phyloP scores from a whole-genome alignment of 2,113 vertebrate species.

The Semicossyphus pulcher region DNA sequence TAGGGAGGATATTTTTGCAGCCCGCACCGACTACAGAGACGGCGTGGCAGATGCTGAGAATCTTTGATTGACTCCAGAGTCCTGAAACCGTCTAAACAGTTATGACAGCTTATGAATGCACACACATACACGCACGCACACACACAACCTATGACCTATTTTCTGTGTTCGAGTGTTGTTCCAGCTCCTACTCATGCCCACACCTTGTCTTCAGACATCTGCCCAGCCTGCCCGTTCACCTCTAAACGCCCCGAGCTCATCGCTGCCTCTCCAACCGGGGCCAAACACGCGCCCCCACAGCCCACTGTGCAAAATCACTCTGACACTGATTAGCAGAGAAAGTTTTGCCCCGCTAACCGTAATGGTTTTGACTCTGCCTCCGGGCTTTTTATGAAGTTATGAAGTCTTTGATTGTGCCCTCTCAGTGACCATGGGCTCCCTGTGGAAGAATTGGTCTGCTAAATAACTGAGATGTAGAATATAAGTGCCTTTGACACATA shows the following conservation, averaged over 20 bases:
- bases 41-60: constrained; percentile 65
- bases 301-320: constrained; percentile 66
- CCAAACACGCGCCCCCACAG: constrained; percentile 40
- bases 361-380: constrained; percentile 66
- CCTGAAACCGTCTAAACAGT: constrained; percentile 67
- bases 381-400: constrained; percentile 66
- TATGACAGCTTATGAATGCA: constrained; percentile 70
- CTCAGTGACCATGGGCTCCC: constrained; percentile 60
- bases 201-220: constrained; percentile 53
- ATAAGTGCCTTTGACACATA: constrained; percentile 65
- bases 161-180: constrained; percentile 52
- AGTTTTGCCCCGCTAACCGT: constrained; percentile 60
- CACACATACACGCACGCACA: constrained; percentile 26
- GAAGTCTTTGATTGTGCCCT: constrained; percentile 68
- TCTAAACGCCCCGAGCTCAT: constrained; percentile 53
- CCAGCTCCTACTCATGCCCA: constrained; percentile 33
- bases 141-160: constrained; percentile 60
- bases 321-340: constrained; percentile 75
- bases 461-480: constrained; percentile 68
- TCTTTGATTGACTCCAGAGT: constrained; percentile 74
- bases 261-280: constrained; percentile 40
- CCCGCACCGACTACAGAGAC: constrained; percentile 47
- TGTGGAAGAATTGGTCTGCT: constrained; percentile 49
- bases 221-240: constrained; percentile 48
- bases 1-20: constrained; percentile 68